phyloP scores from a whole-genome alignment of 2,797 vertebrate genomes.

The Pseudotriccus pelzelni region DNA sequence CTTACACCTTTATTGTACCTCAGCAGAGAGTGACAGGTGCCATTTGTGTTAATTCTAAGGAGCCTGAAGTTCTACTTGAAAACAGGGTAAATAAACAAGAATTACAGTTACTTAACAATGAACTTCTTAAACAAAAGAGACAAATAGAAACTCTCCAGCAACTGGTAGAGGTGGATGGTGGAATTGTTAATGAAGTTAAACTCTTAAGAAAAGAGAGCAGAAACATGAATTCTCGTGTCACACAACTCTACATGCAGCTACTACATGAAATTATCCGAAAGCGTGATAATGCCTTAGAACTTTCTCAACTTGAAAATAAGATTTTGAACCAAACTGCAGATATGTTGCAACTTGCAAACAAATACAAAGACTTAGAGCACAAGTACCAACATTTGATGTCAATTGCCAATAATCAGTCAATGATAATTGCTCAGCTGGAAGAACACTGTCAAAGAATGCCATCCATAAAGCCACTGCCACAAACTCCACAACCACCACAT shows the following conservation, averaged over 20 bases:
- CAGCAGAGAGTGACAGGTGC: conserved; percentile 96
- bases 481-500: conserved; percentile 80
- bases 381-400: conserved; percentile 94
- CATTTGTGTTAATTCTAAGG: conserved; percentile 97
- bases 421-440: conserved; percentile 89
- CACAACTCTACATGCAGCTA: conserved; percentile 98
- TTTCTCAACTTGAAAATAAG: conserved; percentile 95
- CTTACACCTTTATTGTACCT: conserved; percentile 97
- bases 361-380: conserved; percentile 96
- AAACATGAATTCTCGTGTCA: conserved; percentile 98
- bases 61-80: conserved; percentile 89
- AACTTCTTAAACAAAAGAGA: conserved; percentile 95
- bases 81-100: conserved; percentile 94
- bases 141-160: conserved; percentile 97
- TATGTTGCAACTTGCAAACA: conserved; percentile 92
- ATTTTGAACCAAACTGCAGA: conserved; percentile 97
- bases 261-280: conserved; percentile 98
- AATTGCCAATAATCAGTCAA: conserved; percentile 92
- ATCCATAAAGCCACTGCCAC: conserved; percentile 70
- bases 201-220: conserved; percentile 96
- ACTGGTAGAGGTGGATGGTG: conserved; percentile 96
- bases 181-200: conserved; percentile 97
- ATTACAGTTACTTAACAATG: conserved; percentile 90
- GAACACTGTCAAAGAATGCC: conserved; percentile 89
- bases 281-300: conserved; percentile 93